A percentile compares a stretch with the other conserved stretches of the same genome.
Evolutionary conservation across 2,888 invertebrate genomes (phyloP).

Genomic region (Ectemnius cavifrons): DNA sequence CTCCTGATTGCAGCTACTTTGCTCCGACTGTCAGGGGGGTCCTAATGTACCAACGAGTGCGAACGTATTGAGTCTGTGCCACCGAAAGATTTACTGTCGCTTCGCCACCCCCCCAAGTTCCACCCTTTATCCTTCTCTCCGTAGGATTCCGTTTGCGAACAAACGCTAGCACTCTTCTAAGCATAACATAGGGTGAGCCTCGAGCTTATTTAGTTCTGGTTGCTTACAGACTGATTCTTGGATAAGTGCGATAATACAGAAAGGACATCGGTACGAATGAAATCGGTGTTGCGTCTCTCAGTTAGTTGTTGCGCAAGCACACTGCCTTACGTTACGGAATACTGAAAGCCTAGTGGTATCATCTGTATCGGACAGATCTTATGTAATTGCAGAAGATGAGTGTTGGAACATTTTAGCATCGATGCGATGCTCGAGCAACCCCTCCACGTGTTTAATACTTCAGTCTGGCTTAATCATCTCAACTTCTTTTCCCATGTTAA

Average conservation of each 20-base stretch:
- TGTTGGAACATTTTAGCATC: not conserved
- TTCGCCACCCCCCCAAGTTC: not conserved
- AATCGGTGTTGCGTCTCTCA: too few relatives aligned
- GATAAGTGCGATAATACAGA: not conserved
- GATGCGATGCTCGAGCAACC: not conserved
- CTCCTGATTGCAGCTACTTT: slow-evolving; percentile 72
- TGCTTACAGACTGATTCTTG: too few relatives aligned
- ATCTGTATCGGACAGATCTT: slow-evolving; percentile 4
- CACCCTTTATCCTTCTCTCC: too few relatives aligned
- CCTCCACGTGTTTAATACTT: too few relatives aligned
- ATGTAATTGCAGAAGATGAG: not conserved
- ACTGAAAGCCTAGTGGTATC: not conserved
- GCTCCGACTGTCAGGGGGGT: slow-evolving; percentile 58
- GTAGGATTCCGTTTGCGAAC: slow-evolving; percentile 1
- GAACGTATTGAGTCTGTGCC: slow-evolving; percentile 33
- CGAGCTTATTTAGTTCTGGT: too few relatives aligned
- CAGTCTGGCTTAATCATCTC: too few relatives aligned
- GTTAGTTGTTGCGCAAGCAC: not conserved
- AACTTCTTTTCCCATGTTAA: too few relatives aligned
- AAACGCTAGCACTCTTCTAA: too few relatives aligned
- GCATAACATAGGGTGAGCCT: too few relatives aligned
- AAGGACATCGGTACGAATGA: too few relatives aligned
- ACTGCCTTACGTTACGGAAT: not conserved
- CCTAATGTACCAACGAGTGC: slow-evolving; percentile 68
- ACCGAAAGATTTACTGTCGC: slow-evolving; percentile 61